Evolutionary conservation across 2,888 invertebrate species (phyloP).

Genomic region (Danaus chrysippus): DNA sequence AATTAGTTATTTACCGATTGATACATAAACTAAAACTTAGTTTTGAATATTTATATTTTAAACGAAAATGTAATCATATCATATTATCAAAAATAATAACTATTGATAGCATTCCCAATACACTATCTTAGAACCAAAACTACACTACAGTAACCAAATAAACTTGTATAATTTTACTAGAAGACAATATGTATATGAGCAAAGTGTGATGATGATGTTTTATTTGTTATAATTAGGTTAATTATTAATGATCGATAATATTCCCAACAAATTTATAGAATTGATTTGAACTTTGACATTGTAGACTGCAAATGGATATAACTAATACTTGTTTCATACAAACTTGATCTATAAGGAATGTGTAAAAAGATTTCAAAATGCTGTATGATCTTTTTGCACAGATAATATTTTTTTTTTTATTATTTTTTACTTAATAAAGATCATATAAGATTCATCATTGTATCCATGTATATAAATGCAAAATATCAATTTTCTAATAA

Average conservation of each 20-base stretch:
- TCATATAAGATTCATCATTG: conserved; percentile 27
- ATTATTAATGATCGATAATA: no score
- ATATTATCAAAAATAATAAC: conserved; percentile 24
- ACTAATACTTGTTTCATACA: conserved; percentile 15
- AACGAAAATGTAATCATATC: conserved; percentile 12
- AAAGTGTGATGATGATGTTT: not conserved
- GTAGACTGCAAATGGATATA: conserved; percentile 20
- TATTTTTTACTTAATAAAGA: conserved; percentile 17
- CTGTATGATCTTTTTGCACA: conserved; percentile 20
- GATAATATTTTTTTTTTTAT: conserved; percentile 17
- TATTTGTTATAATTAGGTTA: no score
- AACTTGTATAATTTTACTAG: not conserved
- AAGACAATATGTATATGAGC: not conserved
- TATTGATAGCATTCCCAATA: conserved; percentile 25
- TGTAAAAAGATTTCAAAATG: conserved; percentile 44
- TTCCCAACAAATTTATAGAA: conserved; percentile 28
- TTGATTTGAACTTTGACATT: conserved; percentile 20
- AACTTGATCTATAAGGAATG: conserved; percentile 43
- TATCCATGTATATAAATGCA: conserved; percentile 61
- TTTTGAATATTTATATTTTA: not conserved
- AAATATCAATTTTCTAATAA: conserved; percentile 44
- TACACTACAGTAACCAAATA: conserved; percentile 2
- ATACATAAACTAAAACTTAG: no score
- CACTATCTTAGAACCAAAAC: not conserved
- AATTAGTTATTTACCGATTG: conserved; percentile 51